Base-by-base conservation (phyloP, 2,797 vertebrate species). In the Betta splendens region DNA sequence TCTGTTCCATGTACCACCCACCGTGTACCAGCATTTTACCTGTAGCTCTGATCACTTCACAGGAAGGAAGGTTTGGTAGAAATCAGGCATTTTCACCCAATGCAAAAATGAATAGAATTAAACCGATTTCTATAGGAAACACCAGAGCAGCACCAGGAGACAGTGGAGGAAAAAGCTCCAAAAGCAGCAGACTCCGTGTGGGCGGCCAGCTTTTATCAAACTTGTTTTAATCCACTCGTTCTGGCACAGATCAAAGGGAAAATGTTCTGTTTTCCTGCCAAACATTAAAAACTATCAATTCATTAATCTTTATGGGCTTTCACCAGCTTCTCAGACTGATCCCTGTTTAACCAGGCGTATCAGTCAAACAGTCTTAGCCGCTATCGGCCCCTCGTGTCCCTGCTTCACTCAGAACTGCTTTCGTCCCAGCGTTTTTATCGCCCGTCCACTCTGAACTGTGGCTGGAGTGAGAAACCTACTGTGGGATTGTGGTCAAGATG, bases 401-500 rank as follows among this genome's bases (percentile, higher is more conserved):
- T 6, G 22, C 57, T 31, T 56, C 17, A 69, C 53, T 33, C 67
- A 53, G 23, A 51, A 58, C 26, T 39, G 20, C 48, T 31, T 68
- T 35, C 45, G 39, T 50, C 47, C 5, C 44, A 2, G 3, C 9
- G 13, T 40, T 69, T 76, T 70, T 36, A 61, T 66, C 25, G 15
- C 26, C 29, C 17, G 36, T 50, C 46, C 54, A 11, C 17, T 37
- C 50, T 36, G 50, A 69, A 45, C 57, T 54, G 63, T 8, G 38
- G 65, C 55, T 46, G 55, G 71, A 28, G 52, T 28, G 64, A 71
- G 70, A 60, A 69, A 54, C 25, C 45, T 57, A 23, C 21, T 22
- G 52, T 62, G 26, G 47, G 62, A 54, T 69, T 77, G 68, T 16
- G 62, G 74, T 72, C 80, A 72, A 54, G 67, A 63, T 62, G 69